Conservation (phyloP, 2,113 vertebrate genomes). For the Trematocara macrostoma region DNA sequence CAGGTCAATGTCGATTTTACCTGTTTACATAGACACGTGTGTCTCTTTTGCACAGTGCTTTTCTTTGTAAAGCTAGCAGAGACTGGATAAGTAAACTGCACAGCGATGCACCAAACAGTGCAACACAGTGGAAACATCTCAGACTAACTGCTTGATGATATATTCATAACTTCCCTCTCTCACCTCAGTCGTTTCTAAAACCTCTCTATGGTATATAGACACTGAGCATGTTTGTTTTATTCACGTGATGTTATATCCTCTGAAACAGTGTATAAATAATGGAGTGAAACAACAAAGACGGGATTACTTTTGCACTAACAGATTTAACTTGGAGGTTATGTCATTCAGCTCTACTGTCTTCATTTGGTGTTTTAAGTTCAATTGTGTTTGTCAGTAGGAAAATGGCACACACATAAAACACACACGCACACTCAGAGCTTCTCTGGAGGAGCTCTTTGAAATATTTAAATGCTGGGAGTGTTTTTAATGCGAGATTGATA, state of each 20-base stretch:
- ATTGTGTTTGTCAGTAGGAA: background rate
- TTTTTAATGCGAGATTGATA: constrained; percentile 70
- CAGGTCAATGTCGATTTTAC: background rate
- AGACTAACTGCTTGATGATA: constrained; percentile 8
- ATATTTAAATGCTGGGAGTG: constrained; percentile 68
- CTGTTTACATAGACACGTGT: background rate
- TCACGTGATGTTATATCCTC: background rate
- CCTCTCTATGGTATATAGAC: background rate
- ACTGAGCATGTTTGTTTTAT: constrained; percentile 8
- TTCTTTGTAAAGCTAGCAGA: background rate
- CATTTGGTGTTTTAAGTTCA: background rate
- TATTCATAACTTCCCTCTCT: constrained; percentile 20
- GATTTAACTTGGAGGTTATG: background rate
- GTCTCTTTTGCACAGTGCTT: background rate
- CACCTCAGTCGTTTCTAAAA: background rate
- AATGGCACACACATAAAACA: background rate
- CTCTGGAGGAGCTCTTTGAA: constrained; percentile 60
- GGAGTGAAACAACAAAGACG: background rate
- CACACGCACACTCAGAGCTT: constrained; percentile 14
- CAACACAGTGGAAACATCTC: constrained; percentile 22
- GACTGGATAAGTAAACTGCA: background rate
- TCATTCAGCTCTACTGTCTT: background rate
- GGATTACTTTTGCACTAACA: background rate
- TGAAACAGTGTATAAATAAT: background rate
- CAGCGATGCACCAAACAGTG: constrained; percentile 1